Percentiles rank a stretch among this genome's conserved stretches.
These are phyloP conservation scores for Emydura subglobosa DNA, from an alignment of 2,113 vertebrate genomes.

Conservation along the genomic window DNA sequence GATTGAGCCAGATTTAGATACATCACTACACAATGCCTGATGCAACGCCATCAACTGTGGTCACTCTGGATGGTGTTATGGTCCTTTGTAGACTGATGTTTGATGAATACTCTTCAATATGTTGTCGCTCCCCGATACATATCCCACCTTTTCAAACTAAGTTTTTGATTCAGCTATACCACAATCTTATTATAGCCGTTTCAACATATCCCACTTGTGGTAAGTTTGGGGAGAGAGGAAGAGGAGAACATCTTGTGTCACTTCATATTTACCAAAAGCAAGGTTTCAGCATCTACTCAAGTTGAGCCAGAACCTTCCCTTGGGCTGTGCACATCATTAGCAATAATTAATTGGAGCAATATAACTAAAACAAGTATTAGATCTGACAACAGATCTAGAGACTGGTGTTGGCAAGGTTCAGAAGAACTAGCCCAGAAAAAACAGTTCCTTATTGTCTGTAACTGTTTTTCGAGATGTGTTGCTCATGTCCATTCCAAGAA, in stretches of 20 bases:
- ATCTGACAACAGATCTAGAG: constrained; percentile 64
- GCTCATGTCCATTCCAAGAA: no score
- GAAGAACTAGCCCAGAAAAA: neutral
- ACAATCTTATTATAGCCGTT: neutral
- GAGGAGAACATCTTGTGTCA: constrained; percentile 23
- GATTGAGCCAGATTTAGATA: neutral
- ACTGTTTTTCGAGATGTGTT: no score
- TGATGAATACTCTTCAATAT: neutral
- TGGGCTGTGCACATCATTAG: constrained; percentile 57
- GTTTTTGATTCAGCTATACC: neutral
- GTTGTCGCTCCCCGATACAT: neutral
- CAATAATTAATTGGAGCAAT: constrained; percentile 59
- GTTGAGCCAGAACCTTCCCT: constrained; percentile 50
- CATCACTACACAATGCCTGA: neutral
- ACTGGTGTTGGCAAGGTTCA: constrained; percentile 52
- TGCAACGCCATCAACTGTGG: neutral
- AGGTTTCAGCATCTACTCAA: constrained; percentile 38
- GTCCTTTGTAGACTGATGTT: neutral
- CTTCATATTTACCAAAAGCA: constrained; percentile 37
- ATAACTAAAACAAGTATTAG: constrained; percentile 60
- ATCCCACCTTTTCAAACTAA: neutral
- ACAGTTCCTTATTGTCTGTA: no score
- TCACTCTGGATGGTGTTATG: neutral
- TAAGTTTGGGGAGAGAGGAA: constrained; percentile 42
- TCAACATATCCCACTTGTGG: constrained; percentile 42